Conservation (phyloP, 2,888 invertebrate species). For the Fissipunctia ypsillon region DNA sequence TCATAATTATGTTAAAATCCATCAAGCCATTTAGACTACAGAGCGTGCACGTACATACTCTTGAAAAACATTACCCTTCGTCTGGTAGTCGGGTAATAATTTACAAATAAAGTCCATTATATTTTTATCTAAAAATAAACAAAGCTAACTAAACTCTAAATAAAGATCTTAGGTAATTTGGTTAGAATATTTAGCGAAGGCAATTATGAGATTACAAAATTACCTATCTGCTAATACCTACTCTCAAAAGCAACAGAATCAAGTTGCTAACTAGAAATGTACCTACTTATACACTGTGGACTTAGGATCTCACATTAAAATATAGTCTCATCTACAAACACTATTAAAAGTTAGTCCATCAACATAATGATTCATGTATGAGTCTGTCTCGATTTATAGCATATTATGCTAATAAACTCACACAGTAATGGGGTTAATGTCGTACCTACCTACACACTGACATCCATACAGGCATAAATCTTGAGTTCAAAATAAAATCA, state of each 20-base stretch:
- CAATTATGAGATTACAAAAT: neutral
- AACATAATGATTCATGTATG: constrained; percentile 16
- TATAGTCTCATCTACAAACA: constrained; percentile 10
- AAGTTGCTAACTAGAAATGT: neutral
- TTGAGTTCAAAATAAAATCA: neutral
- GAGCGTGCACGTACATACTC: too few species aligned
- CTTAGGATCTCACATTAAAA: constrained; percentile 6
- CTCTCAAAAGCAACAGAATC: neutral
- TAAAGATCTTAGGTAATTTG: neutral
- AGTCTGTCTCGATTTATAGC: neutral
- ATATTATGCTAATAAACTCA: constrained; percentile 8
- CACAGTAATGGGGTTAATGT: neutral
- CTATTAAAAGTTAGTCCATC: constrained; percentile 39
- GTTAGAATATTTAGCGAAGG: neutral
- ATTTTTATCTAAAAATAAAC: neutral
- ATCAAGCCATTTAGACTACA: too few species aligned
- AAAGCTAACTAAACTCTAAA: too few species aligned
- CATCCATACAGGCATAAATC: neutral
- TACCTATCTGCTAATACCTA: neutral
- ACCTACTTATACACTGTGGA: neutral
- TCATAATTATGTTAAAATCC: too few species aligned
- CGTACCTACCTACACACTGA: neutral
- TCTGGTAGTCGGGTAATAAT: too few species aligned
- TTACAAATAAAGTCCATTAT: neutral
- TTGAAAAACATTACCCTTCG: too few species aligned